These are phyloP conservation scores for Nesoenas mayeri DNA, from an alignment of 2,113 vertebrate species.

Conservation along the genomic window DNA sequence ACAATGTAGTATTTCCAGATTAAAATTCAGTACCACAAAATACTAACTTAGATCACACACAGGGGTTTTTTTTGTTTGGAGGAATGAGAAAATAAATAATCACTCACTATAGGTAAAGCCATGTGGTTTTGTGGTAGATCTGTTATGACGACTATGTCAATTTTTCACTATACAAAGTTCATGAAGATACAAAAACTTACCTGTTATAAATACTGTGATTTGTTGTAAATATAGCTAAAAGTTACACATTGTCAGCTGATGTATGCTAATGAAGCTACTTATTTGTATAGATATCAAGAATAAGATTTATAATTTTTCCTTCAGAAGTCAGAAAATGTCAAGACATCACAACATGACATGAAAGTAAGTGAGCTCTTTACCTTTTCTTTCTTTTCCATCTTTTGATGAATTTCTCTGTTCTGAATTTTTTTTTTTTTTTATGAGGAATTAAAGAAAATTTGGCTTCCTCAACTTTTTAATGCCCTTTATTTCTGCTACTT, in stretches of 20 bases:
- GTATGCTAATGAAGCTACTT: background rate
- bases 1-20: background rate
- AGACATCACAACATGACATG: background rate
- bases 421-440: background rate
- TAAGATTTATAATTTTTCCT: background rate
- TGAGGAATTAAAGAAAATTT: background rate
- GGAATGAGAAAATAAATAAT: background rate
- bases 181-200: background rate
- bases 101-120: background rate
- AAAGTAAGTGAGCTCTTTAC: background rate
- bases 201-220: background rate
- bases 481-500: background rate
- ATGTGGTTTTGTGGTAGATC: background rate
- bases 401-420: background rate
- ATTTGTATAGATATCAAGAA: background rate
- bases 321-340: background rate
- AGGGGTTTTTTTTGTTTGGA: background rate
- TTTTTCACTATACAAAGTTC: background rate
- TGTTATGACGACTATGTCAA: background rate
- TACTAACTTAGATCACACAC: background rate
- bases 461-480: background rate
- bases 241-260: background rate
- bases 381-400: background rate
- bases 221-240: background rate
- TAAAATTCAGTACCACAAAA: background rate